phyloP scores from a whole-genome alignment of 1,140 invertebrate species.

The Diprion similis region DNA sequence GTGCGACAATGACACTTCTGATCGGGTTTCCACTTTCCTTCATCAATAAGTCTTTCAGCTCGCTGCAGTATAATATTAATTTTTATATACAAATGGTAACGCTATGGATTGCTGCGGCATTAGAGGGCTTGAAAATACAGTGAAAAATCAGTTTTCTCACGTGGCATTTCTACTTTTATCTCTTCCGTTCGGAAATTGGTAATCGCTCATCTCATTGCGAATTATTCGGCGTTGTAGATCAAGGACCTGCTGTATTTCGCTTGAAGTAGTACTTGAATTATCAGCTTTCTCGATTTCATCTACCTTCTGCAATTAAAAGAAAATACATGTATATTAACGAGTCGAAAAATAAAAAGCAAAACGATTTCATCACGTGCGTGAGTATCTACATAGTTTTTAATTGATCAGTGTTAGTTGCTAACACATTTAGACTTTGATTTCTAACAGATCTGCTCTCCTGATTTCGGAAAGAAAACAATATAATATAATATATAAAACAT shows the following conservation, averaged over 20 bases:
- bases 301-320: no score
- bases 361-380: no score
- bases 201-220: slow-evolving; percentile 66
- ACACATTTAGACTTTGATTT: no score
- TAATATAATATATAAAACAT: no score
- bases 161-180: slow-evolving; percentile 60
- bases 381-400: no score
- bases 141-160: slow-evolving; percentile 30
- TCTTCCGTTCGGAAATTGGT: slow-evolving; percentile 66
- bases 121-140: no score
- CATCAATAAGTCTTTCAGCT: slow-evolving; percentile 70
- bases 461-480: no score
- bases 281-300: no score
- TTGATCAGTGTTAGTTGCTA: no score
- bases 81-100: slow-evolving; percentile 8
- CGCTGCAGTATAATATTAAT: slow-evolving; percentile 40
- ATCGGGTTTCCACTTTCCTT: slow-evolving; percentile 73
- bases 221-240: slow-evolving; percentile 64
- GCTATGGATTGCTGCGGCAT: not conserved
- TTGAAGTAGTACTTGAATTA: slow-evolving; percentile 27
- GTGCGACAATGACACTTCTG: slow-evolving; percentile 79
- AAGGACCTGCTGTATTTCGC: slow-evolving; percentile 65
- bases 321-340: no score
- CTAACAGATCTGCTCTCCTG: no score
- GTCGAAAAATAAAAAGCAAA: no score